phyloP scores from a whole-genome alignment of 1,140 invertebrate species.

The Proales similis region DNA sequence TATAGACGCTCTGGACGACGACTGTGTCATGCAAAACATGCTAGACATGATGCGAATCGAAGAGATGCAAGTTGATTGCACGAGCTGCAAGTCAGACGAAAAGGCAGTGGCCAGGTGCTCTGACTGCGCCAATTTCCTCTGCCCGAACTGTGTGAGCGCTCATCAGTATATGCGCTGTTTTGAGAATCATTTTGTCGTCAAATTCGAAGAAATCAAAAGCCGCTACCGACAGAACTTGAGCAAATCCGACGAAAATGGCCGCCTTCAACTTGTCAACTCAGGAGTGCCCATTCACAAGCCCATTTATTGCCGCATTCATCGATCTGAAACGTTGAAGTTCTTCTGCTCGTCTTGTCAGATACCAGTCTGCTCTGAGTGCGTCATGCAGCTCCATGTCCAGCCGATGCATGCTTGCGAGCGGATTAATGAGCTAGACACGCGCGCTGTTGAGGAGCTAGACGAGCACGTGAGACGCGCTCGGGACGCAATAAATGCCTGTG shows the following conservation, averaged over 20 bases:
- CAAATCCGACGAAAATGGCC: conserved; percentile 40
- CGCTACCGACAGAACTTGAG: conserved; percentile 10
- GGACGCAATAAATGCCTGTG: conserved; percentile 65
- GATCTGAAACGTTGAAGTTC: conserved; percentile 68
- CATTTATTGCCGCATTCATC: conserved; percentile 67
- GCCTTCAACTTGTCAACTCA: conserved; percentile 39
- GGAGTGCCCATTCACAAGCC: conserved; percentile 63
- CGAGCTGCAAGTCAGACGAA: conserved; percentile 78
- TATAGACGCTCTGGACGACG: conserved; percentile 65
- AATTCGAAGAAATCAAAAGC: conserved; percentile 28
- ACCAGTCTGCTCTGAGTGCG: conserved; percentile 72
- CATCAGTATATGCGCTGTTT: conserved; percentile 86
- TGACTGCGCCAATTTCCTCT: conserved; percentile 84
- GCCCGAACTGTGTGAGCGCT: conserved; percentile 81
- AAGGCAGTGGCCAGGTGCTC: conserved; percentile 80
- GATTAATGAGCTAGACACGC: conserved; percentile 65
- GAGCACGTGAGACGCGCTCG: conserved; percentile 63
- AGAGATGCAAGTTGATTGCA: conserved; percentile 67
- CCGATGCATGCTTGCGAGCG: conserved; percentile 71
- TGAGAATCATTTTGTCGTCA: conserved; percentile 66
- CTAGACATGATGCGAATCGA: conserved; percentile 73
- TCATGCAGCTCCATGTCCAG: conserved; percentile 68
- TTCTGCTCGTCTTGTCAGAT: conserved; percentile 74
- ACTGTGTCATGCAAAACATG: conserved; percentile 75
- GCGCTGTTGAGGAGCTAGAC: conserved; percentile 66